Evolutionary conservation across 2,113 vertebrate genomes (phyloP).

Genomic region (Plotosus lineatus): DNA sequence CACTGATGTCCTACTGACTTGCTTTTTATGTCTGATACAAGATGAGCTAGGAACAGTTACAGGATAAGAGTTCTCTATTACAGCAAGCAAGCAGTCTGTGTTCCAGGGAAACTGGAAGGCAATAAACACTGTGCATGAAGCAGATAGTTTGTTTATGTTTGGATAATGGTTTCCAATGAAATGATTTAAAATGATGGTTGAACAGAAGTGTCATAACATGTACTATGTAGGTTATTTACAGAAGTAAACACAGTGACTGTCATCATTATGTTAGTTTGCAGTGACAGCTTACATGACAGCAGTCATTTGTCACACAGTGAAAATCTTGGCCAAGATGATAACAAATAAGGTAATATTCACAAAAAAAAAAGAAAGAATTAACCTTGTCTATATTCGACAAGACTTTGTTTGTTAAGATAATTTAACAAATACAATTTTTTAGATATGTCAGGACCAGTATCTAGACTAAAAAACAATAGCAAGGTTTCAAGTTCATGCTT

Average conservation of each 20-base stretch:
- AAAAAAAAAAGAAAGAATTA: constrained; percentile 45
- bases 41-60: constrained; percentile 57
- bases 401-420: constrained; percentile 35
- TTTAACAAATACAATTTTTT: constrained; percentile 46
- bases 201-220: constrained; percentile 32
- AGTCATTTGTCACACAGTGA: constrained; percentile 73
- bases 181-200: constrained; percentile 43
- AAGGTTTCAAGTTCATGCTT: constrained; percentile 42
- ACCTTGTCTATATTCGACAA: constrained; percentile 21
- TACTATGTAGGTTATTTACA: constrained; percentile 48
- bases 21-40: constrained; percentile 40
- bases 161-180: constrained; percentile 57
- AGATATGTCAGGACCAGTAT: neutral
- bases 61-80: constrained; percentile 60
- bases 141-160: constrained; percentile 57
- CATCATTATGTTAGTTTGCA: constrained; percentile 51
- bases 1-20: constrained; percentile 25
- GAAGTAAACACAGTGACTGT: constrained; percentile 46
- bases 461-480: constrained; percentile 21
- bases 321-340: constrained; percentile 56
- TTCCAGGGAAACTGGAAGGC: constrained; percentile 36
- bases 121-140: constrained; percentile 60
- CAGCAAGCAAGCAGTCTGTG: constrained; percentile 60
- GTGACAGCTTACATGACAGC: constrained; percentile 57
- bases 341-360: constrained; percentile 39